A percentile compares a stretch with the other conserved stretches of the same genome.
Evolutionary conservation across 2,888 invertebrate species (phyloP).

Genomic region (Bellardia pandia): DNA sequence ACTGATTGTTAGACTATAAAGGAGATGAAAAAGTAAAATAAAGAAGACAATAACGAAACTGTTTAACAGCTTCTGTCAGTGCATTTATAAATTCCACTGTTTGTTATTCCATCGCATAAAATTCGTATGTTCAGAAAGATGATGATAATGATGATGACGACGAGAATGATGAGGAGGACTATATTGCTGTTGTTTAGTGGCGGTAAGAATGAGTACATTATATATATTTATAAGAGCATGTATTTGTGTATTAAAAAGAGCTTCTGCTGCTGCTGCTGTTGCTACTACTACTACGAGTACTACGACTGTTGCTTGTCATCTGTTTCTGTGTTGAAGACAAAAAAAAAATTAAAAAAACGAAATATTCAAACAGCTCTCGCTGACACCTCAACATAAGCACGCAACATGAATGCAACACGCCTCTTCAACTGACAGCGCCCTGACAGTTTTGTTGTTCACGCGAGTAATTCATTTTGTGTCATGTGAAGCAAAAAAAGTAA

Average conservation of each 20-base stretch:
- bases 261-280: constrained; percentile 17
- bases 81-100: constrained; percentile 69
- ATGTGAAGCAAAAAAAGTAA: constrained; percentile 72
- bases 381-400: constrained; percentile 79
- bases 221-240: neutral
- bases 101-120: constrained; percentile 47
- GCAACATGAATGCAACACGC: constrained; percentile 76
- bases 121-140: constrained; percentile 34
- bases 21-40: constrained; percentile 3
- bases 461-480: constrained; percentile 83
- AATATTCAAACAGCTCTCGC: constrained; percentile 79
- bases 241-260: constrained; percentile 21
- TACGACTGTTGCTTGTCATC: constrained; percentile 73
- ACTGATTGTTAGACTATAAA: constrained; percentile 64
- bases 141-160: constrained; percentile 61
- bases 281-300: constrained; percentile 42
- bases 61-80: constrained; percentile 72
- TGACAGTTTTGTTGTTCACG: constrained; percentile 83
- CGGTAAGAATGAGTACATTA: constrained; percentile 31
- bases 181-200: constrained; percentile 37
- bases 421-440: constrained; percentile 81
- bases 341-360: constrained; percentile 31
- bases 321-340: constrained; percentile 56
- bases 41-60: constrained; percentile 58
- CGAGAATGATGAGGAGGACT: constrained; percentile 57